Base-by-base conservation (phyloP, 1,140 invertebrate genomes). In the Ceratina australensis region DNA sequence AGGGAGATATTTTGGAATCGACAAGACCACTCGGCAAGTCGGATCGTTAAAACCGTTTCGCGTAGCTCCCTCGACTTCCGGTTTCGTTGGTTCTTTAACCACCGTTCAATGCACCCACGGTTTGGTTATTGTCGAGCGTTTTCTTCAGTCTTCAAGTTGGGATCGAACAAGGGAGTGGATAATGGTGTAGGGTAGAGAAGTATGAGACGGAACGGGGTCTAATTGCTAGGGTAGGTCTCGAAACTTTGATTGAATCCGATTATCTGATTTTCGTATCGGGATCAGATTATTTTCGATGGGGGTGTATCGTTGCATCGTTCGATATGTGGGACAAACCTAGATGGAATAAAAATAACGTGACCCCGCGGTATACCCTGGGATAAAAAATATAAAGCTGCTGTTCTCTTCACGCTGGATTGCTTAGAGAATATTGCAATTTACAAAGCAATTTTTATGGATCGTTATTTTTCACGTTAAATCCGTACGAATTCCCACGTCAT, bases 41-140 rank as follows among this genome's bases (percentile, higher is more conserved):
- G 63, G 47, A 77, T 77, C 74, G 74, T 77, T 71, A 71, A 77
- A 71, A 77, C 33, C 64, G 33, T 74, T 22, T 56, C 66, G 52
- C 26, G 22, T 22, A 66, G 7, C 8, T 26, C 42, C 22, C 20
- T 60, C 63, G 28, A 26, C 20, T 59, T 67, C 63, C 72, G 72
- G 33, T 20, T 74, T 59, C 20, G 20, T 15, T 18, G n/a, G 18
- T 7, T 47, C 3, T 66, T 7, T 13, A 69, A 16, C 28, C 7
- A n/a, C 12, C 33, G 16, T 12, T 47, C 10, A 47, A 71, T 24
- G 33, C 33, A 22, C 15, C 52, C 12, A 42, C 33, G 33, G 5
- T 59, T 71, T 59, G 16, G 54, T 47, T 56, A 69, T 69, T 57
- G 54, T 71, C 68, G n/a, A 16, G 52, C 28, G 28, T 33, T 42